Evolutionary conservation across 2,888 invertebrate species (phyloP), one percentile per base, ranked within the genome.

Genomic region (Phymatocera aterrima): DNA sequence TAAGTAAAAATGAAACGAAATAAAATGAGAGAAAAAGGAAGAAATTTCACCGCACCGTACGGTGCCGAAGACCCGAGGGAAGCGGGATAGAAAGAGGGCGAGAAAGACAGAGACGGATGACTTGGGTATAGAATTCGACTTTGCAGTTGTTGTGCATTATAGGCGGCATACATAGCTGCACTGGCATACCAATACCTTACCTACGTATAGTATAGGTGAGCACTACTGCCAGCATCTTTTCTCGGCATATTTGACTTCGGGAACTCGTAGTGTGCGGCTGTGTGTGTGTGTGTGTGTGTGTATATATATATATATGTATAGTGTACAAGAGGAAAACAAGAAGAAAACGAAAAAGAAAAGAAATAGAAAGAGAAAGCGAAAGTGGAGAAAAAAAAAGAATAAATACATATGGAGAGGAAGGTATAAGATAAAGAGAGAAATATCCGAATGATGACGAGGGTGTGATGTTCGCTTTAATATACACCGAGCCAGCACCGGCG

Each of bases 381-480:
- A 79, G 51, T 8, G 2, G 21, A 54, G 21, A 34, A n/a, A 28
- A 57, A 18, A 1, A 34, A 57, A 24, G 48, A 37, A 77, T 57
- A 80, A 79, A 77, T 43, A 78, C 70, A 31, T 15, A 48, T 18
- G 37, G 3, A 40, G 21, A 46, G 77, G 68, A 40, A 78, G 70
- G 70, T 57, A 83, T 72, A 24, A 80, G 83, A 82, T 68, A 80
- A 83, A 84, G 81, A 77, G 81, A 84, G 81, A 85, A 81, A 83
- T 85, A 85, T 88, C 12, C 46, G 4, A 40, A 37, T 86, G 86
- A 87, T 89, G 89, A 89, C 88, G 89, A 88, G 89, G 88, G 89
- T 90, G 89, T 88, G 89, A 89, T 89, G 89, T 89, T 89, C 88
- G 88, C 87, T 89, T 89, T 88, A 89, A 89, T 89, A 88, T 88